phyloP scores from a whole-genome alignment of 2,113 vertebrate genomes.

The Pimephales promelas region DNA sequence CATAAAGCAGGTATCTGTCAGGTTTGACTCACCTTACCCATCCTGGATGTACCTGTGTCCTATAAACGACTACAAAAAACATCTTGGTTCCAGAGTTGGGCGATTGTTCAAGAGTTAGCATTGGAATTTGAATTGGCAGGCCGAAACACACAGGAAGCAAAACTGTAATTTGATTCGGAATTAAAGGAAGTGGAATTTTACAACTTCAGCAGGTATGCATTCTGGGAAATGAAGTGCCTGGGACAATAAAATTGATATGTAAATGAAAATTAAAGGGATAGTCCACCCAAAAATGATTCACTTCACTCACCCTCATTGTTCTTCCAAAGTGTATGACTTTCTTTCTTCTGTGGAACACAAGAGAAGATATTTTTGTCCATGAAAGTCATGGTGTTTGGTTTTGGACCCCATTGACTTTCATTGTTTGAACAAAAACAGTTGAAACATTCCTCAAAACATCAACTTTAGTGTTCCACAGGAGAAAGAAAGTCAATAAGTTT shows the following conservation, averaged over 20 bases:
- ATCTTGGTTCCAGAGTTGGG: neutral
- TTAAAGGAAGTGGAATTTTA: neutral
- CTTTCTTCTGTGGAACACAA: neutral
- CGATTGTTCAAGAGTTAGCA: neutral
- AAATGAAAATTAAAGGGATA: neutral
- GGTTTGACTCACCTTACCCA: neutral
- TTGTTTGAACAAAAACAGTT: neutral
- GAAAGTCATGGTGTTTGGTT: neutral
- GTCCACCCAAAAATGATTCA: neutral
- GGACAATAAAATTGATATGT: neutral
- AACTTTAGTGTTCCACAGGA: neutral
- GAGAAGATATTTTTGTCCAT: neutral
- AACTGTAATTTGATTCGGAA: neutral
- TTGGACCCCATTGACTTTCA: neutral
- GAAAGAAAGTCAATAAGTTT: neutral
- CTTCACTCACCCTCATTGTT: neutral
- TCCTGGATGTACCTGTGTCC: neutral
- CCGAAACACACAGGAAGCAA: neutral
- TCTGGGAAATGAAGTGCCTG: neutral
- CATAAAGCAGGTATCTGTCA: slow-evolving; percentile 22
- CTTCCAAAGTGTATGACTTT: neutral
- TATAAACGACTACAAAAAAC: slow-evolving; percentile 9
- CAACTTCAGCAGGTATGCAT: neutral
- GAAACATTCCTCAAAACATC: neutral
- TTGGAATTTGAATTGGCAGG: neutral